Conservation (phyloP, 30 jellyfish, hydroid and myxozoan genomes). For the Chrysaora quinquecirrha region DNA sequence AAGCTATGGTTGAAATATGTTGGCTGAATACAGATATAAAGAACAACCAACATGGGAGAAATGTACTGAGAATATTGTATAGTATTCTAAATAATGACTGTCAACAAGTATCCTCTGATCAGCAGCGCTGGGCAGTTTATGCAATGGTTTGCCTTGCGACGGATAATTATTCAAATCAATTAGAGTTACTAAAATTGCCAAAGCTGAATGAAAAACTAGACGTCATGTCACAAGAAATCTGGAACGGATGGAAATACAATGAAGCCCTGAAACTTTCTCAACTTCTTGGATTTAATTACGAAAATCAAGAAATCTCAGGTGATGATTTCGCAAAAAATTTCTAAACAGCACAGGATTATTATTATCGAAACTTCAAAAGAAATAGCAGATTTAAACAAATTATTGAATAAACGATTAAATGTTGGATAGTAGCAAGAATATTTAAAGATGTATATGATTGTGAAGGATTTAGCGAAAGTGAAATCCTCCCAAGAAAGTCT, state of each 20-base stretch:
- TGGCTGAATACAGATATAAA: slow-evolving; percentile 50
- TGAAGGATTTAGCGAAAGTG: no score
- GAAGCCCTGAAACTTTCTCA: slow-evolving; percentile 45
- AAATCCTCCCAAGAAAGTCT: no score
- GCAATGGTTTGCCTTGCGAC: slow-evolving; percentile 54
- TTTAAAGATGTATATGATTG: no score
- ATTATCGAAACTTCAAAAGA: no score
- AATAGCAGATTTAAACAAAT: no score
- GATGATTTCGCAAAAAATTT: neutral
- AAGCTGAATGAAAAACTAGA: slow-evolving; percentile 8
- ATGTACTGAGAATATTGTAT: slow-evolving; percentile 12
- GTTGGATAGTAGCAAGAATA: no score
- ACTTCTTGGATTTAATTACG: slow-evolving; percentile 20
- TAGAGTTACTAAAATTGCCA: slow-evolving; percentile 9
- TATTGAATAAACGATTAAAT: no score
- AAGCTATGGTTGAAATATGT: slow-evolving; percentile 32
- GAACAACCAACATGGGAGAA: neutral
- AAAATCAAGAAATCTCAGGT: neutral
- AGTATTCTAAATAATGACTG: neutral
- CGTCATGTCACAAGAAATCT: slow-evolving; percentile 20
- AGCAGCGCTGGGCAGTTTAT: slow-evolving; percentile 66
- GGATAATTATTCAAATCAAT: slow-evolving; percentile 10
- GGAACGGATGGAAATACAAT: slow-evolving; percentile 46
- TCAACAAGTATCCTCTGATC: neutral
- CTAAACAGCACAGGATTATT: no score